phyloP scores from a whole-genome alignment of 1,140 invertebrate genomes.

The Nylanderia fulva region DNA sequence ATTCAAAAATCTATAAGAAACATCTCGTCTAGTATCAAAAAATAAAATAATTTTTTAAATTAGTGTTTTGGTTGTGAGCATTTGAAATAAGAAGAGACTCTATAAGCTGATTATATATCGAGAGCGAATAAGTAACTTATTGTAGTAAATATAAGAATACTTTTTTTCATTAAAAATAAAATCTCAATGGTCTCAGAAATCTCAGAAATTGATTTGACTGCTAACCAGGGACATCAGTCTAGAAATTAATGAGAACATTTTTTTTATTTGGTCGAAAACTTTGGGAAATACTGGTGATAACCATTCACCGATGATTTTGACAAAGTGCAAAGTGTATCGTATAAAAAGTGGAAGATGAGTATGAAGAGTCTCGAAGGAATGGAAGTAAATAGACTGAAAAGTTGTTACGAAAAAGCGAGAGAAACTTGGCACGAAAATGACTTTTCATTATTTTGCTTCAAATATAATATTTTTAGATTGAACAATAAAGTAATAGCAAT shows the following conservation, averaged over 20 bases:
- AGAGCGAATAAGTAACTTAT: constrained; percentile 35
- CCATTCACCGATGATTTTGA: neutral
- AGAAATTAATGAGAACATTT: neutral
- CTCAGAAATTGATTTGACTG: no score
- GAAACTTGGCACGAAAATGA: constrained; percentile 15
- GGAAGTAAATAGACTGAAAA: constrained; percentile 25
- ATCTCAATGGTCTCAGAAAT: no score
- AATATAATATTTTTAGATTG: constrained; percentile 11
- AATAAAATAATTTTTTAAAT: no score
- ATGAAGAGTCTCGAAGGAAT: neutral
- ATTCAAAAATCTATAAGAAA: no score
- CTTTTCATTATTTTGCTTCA: constrained; percentile 18
- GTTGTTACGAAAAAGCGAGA: constrained; percentile 32
- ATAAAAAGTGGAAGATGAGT: neutral
- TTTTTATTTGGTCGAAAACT: neutral
- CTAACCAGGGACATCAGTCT: constrained; percentile 16
- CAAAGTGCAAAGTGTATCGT: no score
- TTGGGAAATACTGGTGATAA: neutral
- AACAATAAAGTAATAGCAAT: neutral
- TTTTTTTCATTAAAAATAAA: constrained; percentile 36
- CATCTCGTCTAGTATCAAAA: no score
- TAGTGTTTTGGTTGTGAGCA: neutral
- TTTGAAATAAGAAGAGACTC: neutral
- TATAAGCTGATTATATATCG: constrained; percentile 27
- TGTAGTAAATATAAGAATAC: neutral